phyloP scores from a whole-genome alignment of 37 sponge, comb jelly and placozoan species.

The Eunapius fragilis region DNA sequence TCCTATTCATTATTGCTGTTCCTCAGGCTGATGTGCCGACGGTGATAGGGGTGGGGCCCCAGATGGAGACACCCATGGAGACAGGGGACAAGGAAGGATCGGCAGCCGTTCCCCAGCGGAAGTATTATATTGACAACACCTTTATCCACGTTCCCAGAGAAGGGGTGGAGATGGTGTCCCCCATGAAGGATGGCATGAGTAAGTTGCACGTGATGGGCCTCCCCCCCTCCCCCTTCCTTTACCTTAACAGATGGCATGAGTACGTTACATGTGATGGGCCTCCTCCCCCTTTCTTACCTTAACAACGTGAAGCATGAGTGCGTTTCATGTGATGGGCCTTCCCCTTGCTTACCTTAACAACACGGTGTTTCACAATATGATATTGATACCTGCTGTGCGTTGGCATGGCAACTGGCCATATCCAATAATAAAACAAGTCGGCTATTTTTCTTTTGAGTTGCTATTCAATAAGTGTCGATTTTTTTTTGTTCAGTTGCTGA shows the following conservation, averaged over 20 bases:
- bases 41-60: slow-evolving; percentile 58
- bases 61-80: slow-evolving; percentile 12
- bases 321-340: neutral
- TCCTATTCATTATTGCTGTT: neutral
- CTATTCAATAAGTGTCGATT: too few species aligned
- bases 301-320: too few species aligned
- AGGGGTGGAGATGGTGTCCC: slow-evolving; percentile 60
- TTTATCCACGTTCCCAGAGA: slow-evolving; percentile 56
- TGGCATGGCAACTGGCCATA: too few species aligned
- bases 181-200: slow-evolving; percentile 73
- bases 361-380: too few species aligned
- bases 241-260: too few species aligned
- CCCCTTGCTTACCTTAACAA: neutral
- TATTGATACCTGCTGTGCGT: too few species aligned
- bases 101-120: slow-evolving; percentile 35
- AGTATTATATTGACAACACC: slow-evolving; percentile 85
- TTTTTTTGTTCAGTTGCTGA: too few species aligned
- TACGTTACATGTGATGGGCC: too few species aligned
- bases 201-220: slow-evolving; percentile 16
- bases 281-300: neutral
- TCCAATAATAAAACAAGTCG: too few species aligned
- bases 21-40: slow-evolving; percentile 80
- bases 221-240: too few species aligned
- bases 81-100: slow-evolving; percentile 14
- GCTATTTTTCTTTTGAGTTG: too few species aligned